phyloP scores from a whole-genome alignment of 2,888 invertebrate species.

The Brachynemurus nebulosus region DNA sequence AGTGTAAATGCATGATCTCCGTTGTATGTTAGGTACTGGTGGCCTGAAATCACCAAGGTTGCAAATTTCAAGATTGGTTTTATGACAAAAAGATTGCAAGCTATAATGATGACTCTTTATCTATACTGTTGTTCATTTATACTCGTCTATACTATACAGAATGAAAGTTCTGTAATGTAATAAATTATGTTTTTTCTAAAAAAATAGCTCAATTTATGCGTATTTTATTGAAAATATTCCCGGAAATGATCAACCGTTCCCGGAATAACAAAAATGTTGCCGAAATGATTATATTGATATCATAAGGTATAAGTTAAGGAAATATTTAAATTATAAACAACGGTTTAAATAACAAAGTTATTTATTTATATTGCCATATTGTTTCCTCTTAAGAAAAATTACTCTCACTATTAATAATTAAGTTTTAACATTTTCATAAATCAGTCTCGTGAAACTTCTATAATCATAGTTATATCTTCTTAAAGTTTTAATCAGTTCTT shows the following conservation, averaged over 20 bases:
- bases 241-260: conserved; percentile 3
- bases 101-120: too few relatives aligned
- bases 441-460: background rate
- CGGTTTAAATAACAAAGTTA: conserved; percentile 1
- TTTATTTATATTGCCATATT: conserved; percentile 5
- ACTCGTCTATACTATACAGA: too few relatives aligned
- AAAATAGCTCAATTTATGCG: background rate
- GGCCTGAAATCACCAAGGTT: too few relatives aligned
- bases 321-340: background rate
- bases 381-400: background rate
- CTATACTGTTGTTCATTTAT: too few relatives aligned
- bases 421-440: background rate
- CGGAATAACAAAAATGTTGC: conserved; percentile 4
- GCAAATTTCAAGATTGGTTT: too few relatives aligned
- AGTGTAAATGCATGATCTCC: too few relatives aligned
- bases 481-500: conserved; percentile 6
- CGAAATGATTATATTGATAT: conserved; percentile 1
- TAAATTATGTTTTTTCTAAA: background rate
- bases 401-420: background rate
- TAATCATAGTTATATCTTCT: background rate
- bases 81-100: too few relatives aligned
- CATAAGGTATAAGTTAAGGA: background rate
- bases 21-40: too few relatives aligned
- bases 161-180: conserved; percentile 16
- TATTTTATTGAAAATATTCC: background rate